Evolutionary conservation across 2,888 invertebrate species (phyloP), one percentile per base, ranked within the genome.

Genomic region (Rhorus exstirpatorius): DNA sequence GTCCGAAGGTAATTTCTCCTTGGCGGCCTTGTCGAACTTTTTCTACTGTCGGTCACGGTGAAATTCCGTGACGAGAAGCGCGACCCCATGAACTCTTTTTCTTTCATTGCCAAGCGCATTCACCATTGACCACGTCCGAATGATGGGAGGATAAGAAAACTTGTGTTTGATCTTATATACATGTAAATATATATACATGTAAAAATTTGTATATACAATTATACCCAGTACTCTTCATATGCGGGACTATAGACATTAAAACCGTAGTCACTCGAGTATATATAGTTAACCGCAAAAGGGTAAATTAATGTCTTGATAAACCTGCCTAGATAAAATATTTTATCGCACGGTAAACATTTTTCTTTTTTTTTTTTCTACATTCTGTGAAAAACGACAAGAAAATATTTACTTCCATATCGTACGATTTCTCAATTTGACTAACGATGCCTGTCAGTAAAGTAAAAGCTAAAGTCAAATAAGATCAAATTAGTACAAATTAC

Each of bases 61-160:
- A 89, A 89, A 89, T 89, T 88, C 78, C 72, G 72, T 67, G 70
- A 61, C 80, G 76, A 51, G 63, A 58, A n/a, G n/a, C n/a, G 51
- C 80, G 89, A 88, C 89, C 89, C 86, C 87, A 61, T 88, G 89
- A 88, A 88, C 89, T 89, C 89, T 88, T 88, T 89, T 77, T 77
- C 63, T 76, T 46, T 55, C 55, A 46, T 41, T 70, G 31, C 49
- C 41, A 53, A n/a, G 31, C 17, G 49, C 51, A 24, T 35, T 68
- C 38, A 44, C 55, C 55, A 3, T 10, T 12, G 17, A 14, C 10
- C 1, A 21, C 8, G 53, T 17, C 38, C 35, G 24, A 53, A 49
- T 49, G 49, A 19, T 19, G 49, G 35, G 26, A 58, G 68, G 58
- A 75, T 63, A 55, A 74, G 85, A 75, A 77, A 84, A 82, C 10